Base-by-base conservation (phyloP, 2,797 vertebrate genomes). In the Etheostoma nigrum region DNA sequence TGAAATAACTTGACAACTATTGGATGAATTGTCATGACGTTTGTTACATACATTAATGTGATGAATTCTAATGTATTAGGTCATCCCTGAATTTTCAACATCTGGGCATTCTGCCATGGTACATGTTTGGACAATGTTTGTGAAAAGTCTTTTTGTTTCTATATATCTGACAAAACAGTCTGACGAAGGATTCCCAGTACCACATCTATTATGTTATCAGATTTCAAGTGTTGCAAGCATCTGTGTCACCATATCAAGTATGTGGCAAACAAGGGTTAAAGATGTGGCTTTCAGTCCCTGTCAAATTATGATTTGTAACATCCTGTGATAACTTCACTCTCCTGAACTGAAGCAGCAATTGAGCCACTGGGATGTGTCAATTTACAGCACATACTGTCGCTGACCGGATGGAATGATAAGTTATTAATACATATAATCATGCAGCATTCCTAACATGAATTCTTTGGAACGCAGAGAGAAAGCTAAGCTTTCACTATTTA, bases 401-500 rank as follows among this genome's bases (percentile, higher is more conserved):
- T 79, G 64, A 78, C 70, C 40, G 44, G 58, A 76, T 68, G 69
- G 77, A 72, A 74, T 78, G 53, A 84, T 86, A 73, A 60, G 75
- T 78, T 86, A 85, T 86, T 83, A 81, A 90, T 91, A 85, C 58
- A 55, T 78, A 59, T 60, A 51, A 86, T 73, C 74, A 74, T 81
- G 58, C 51, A 23, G 58, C 67, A 86, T 87, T 84, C 73, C 78
- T 33, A 4, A 51, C 67, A 84, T 45, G 60, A 77, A 86, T 88
- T 90, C 77, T 68, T 63, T 55, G 60, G 69, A 86, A 67, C 12
- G 47, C 60, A 76, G 45, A 69, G 76, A 79, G 76, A 70, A 81
- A 68, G 61, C 49, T 68, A 58, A 78, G 67, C 52, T 76, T 47
- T 72, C 52, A 67, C 69, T 54, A 78, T 84, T 65, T 73, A 40